Conservation (phyloP, 64 coral and sea anemone genomes). For the Cladopsammia gracilis region DNA sequence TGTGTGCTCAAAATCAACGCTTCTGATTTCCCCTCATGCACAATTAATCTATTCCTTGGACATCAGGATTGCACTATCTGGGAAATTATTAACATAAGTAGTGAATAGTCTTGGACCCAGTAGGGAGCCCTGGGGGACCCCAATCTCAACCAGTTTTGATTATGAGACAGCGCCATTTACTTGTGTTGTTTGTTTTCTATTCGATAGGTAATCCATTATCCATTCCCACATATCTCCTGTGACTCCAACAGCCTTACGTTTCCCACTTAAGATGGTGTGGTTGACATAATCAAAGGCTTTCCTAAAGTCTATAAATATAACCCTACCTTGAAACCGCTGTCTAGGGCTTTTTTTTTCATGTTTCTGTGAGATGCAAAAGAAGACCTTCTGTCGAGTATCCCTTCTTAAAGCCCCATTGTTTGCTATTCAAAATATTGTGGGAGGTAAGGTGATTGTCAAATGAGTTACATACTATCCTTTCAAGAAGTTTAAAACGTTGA, state of each 20-base stretch:
- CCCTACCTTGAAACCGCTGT: not conserved
- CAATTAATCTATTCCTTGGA: not conserved
- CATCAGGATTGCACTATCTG: not conserved
- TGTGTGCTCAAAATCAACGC: not conserved
- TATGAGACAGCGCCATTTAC: not conserved
- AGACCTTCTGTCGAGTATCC: slow-evolving; percentile 1
- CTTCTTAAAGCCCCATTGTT: slow-evolving; percentile 34
- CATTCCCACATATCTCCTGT: not conserved
- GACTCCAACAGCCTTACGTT: not conserved
- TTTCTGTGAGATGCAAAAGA: slow-evolving; percentile 12
- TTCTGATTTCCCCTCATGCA: slow-evolving; percentile 14
- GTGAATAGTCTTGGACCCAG: slow-evolving; percentile 12
- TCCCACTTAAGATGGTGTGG: not conserved
- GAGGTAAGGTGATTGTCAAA: not conserved
- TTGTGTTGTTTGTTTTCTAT: not conserved
- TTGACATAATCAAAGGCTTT: slow-evolving; percentile 17
- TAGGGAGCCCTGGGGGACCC: not conserved
- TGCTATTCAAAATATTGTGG: not conserved
- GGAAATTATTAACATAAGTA: slow-evolving; percentile 13
- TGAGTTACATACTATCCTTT: not conserved
- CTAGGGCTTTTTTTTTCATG: not conserved
- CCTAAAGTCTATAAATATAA: slow-evolving; percentile 29
- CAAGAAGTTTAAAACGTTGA: too few species aligned
- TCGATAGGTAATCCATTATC: slow-evolving; percentile 23
- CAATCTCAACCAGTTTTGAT: not conserved